A percentile compares a stretch with the other conserved stretches of the same genome.
phyloP scores from a whole-genome alignment of 2,888 invertebrate species.

The Molorchus minor region DNA sequence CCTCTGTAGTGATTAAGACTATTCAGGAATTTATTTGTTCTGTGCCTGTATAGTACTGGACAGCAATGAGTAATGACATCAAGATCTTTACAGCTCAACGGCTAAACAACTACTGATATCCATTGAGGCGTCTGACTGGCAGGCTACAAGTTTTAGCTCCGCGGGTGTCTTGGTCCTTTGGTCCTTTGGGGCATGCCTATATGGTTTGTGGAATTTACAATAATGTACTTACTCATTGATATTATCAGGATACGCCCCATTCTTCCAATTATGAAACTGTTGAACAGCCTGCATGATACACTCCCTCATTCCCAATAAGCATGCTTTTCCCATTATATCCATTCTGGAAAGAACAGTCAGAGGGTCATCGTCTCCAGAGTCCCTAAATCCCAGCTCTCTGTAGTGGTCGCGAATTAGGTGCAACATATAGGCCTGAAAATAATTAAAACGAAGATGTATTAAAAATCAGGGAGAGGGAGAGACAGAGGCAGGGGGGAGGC shows the following conservation, averaged over 20 bases:
- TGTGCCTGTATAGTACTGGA: too few relatives aligned
- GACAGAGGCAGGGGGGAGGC: background rate
- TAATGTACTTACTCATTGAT: slow-evolving; percentile 74
- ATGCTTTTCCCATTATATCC: slow-evolving; percentile 78
- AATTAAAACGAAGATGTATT: background rate
- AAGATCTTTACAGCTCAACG: too few relatives aligned
- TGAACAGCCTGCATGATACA: slow-evolving; percentile 77
- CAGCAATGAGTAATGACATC: too few relatives aligned
- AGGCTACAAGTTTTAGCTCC: too few relatives aligned
- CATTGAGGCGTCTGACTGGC: too few relatives aligned
- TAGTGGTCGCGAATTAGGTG: slow-evolving; percentile 74
- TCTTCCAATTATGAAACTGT: slow-evolving; percentile 81
- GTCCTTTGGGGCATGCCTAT: too few relatives aligned
- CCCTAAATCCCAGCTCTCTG: slow-evolving; percentile 74
- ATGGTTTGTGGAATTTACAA: too few relatives aligned
- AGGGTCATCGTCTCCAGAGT: slow-evolving; percentile 71
- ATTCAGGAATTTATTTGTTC: too few relatives aligned
- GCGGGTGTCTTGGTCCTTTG: too few relatives aligned
- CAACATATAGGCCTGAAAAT: slow-evolving; percentile 72
- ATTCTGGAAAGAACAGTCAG: slow-evolving; percentile 76
- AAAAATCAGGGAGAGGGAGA: background rate
- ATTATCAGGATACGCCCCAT: slow-evolving; percentile 74
- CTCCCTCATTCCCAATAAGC: slow-evolving; percentile 75
- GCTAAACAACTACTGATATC: too few relatives aligned
- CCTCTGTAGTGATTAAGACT: too few relatives aligned